phyloP scores from a whole-genome alignment of 1,140 invertebrate species.

The Probaryconus sp. region DNA sequence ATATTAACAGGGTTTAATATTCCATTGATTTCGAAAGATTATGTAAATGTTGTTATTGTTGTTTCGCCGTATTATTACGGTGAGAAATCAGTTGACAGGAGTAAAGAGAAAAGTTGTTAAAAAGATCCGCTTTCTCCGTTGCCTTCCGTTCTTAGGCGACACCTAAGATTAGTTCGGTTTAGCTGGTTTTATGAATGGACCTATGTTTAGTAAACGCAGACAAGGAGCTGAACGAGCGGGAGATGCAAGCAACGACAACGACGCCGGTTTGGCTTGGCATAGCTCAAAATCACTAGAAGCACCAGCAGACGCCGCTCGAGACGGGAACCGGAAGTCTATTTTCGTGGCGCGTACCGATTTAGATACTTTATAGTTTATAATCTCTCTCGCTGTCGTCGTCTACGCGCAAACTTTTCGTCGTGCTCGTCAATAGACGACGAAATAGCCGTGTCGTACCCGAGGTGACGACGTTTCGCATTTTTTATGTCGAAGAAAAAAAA shows the following conservation, averaged over 20 bases:
- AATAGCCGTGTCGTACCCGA: conserved; percentile 11
- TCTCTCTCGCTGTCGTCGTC: conserved; percentile 24
- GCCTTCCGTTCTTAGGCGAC: conserved; percentile 19
- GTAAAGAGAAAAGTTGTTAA: neutral
- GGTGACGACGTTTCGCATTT: conserved; percentile 2
- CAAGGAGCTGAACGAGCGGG: conserved; percentile 21
- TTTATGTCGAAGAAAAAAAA: conserved; percentile 38
- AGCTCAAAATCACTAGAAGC: too few relatives aligned
- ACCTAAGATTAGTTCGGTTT: conserved; percentile 63
- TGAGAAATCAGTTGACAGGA: conserved; percentile 13
- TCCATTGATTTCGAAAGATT: too few relatives aligned
- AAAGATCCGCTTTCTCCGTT: neutral
- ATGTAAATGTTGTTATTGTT: too few relatives aligned
- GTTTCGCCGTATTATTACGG: too few relatives aligned
- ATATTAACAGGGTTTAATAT: too few relatives aligned
- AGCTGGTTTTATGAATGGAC: conserved; percentile 66
- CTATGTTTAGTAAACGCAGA: conserved; percentile 67
- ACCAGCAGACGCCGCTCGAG: conserved; percentile 70
- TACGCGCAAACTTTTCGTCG: conserved; percentile 37
- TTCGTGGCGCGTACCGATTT: conserved; percentile 75
- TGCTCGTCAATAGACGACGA: conserved; percentile 45
- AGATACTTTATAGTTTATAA: conserved; percentile 77
- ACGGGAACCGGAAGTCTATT: conserved; percentile 79
- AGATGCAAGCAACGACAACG: conserved; percentile 38
- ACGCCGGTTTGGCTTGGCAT: conserved; percentile 66